Base-by-base conservation (phyloP, 2,888 invertebrate species). In the Carpatolechia fugitivella region DNA sequence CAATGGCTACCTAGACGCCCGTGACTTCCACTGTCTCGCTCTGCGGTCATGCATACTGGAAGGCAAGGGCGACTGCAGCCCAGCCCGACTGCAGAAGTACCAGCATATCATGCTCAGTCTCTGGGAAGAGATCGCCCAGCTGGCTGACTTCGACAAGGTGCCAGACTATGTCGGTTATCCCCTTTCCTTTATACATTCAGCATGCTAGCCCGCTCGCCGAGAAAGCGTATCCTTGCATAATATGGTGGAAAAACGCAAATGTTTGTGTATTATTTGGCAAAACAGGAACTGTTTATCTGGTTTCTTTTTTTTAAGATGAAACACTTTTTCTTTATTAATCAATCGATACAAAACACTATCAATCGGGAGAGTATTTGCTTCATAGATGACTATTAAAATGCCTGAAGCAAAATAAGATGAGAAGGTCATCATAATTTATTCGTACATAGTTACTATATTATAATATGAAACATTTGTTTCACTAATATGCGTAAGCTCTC, bases 81-180 rank as follows among this genome's bases (percentile, higher is more conserved):
- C 92, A 54, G 91, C 91, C 3, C 92, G 93, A 18, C 91, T 95
- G 57, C 93, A 94, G 72, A 95, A 95, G 79, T 95, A 96, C 85
- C 93, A 95, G 78, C 95, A 95, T 78, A 92, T 96, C 63, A 96
- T 96, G 96, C 85, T 93, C 54, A 95, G 95, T 67, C 91, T 96
- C 18, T 96, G 96, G 96, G 95, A 95, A 71, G 96, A 96, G 90
- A 95, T 96, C 64, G 93, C 96, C 0, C 95, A 95, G 70, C 88
- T 96, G 62, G 96, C 96, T 33, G 96, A 96, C 89, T 96, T 96
- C 82, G 95, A 96, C 82, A 96, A 96, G 94, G 96, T 95, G 72
- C 89, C 89, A 65, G 89, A 90, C 77, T 90, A 90, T 89, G 90
- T 90, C 90, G 89, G 90, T 90, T 87, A 80, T 66, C 78, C 74